Conservation (phyloP, 2,113 vertebrate species). For the Geococcyx californianus region DNA sequence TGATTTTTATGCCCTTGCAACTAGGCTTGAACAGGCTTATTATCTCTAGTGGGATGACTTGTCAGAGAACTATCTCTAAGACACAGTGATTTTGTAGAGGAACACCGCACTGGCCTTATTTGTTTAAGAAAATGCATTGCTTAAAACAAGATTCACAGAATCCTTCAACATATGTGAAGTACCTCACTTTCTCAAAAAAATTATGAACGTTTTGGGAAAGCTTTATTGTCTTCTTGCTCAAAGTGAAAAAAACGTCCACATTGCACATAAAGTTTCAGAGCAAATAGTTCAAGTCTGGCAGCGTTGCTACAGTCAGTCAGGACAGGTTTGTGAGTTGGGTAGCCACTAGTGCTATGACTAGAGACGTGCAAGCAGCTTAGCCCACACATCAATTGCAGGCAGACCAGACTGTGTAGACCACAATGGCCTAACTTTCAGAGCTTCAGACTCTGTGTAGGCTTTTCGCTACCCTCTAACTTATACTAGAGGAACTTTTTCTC, state of each 20-base stretch:
- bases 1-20: not conserved
- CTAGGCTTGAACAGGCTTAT: not conserved
- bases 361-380: not conserved
- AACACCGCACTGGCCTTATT: not conserved
- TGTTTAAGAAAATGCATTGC: not conserved
- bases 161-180: not conserved
- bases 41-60: not conserved
- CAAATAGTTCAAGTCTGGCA: not conserved
- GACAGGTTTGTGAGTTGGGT: not conserved
- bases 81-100: not conserved
- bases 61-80: not conserved
- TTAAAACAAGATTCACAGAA: not conserved
- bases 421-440: not conserved
- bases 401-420: not conserved
- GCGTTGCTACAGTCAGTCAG: not conserved
- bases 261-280: not conserved
- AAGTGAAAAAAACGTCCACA: not conserved
- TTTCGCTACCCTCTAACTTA: not conserved
- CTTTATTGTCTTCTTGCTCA: not conserved
- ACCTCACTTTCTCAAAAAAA: not conserved
- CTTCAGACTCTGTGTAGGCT: not conserved
- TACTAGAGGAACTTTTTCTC: not conserved
- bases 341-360: accelerated
- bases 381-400: too few species aligned
- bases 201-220: not conserved